phyloP scores from a whole-genome alignment of 2,113 vertebrate genomes.

The Genyomyrus donnyi region DNA sequence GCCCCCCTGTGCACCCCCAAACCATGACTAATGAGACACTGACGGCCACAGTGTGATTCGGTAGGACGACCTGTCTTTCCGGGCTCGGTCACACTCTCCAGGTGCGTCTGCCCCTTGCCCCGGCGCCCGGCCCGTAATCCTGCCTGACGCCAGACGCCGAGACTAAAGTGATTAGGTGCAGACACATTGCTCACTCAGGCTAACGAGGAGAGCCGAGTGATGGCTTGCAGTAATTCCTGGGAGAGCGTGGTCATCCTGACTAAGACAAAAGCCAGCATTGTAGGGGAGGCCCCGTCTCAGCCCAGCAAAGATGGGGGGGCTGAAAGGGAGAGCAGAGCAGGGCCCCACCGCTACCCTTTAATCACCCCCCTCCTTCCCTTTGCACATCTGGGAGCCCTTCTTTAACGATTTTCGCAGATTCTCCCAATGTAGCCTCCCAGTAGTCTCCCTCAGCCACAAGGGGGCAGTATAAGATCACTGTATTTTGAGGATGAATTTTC shows the following conservation, averaged over 20 bases:
- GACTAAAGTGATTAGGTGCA: slow-evolving; percentile 20
- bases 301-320: not conserved
- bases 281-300: not conserved
- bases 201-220: not conserved
- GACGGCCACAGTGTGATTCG: not conserved
- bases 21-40: not conserved
- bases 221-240: not conserved
- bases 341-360: not conserved
- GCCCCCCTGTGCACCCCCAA: too few relatives aligned
- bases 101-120: not conserved
- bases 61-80: too few relatives aligned
- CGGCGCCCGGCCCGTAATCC: not conserved
- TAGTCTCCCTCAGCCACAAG: not conserved
- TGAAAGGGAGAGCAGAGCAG: too few relatives aligned
- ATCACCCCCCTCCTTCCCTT: not conserved
- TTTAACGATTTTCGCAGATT: not conserved
- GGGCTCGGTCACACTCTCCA: not conserved
- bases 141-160: slow-evolving; percentile 6
- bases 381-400: not conserved
- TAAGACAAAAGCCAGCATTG: not conserved
- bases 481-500: not conserved
- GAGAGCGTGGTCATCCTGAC: not conserved
- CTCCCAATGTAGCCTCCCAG: not conserved
- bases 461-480: not conserved
- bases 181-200: slow-evolving; percentile 9